A percentile compares a stretch with the other conserved stretches of the same genome.
These are phyloP conservation scores for Tenthredo amoena DNA, from an alignment of 2,888 invertebrate species.

Conservation along the genomic window DNA sequence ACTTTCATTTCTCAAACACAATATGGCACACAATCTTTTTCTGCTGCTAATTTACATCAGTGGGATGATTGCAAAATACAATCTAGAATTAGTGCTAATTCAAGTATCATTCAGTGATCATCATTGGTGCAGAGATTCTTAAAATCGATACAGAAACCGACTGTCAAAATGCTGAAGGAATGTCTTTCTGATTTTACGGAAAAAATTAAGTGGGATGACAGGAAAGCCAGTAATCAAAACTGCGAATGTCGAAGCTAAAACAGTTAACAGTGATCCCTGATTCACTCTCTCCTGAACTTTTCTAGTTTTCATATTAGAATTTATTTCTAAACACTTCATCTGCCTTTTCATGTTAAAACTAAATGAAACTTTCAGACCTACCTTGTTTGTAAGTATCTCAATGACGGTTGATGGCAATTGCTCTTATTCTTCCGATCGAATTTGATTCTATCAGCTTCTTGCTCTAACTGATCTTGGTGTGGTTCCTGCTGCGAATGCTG, in stretches of 20 bases:
- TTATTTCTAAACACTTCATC: neutral
- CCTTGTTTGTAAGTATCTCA: conserved; percentile 18
- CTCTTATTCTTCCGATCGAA: neutral
- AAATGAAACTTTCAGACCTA: neutral
- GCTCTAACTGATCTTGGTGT: neutral
- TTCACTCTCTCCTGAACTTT: neutral
- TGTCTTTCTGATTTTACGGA: neutral
- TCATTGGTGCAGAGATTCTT: neutral
- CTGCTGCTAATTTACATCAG: neutral
- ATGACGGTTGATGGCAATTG: conserved; percentile 14
- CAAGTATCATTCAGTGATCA: neutral
- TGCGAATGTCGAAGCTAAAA: neutral
- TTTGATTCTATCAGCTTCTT: neutral
- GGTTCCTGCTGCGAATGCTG: neutral
- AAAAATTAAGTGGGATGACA: neutral
- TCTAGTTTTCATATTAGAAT: neutral
- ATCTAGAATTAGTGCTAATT: neutral
- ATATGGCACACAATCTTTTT: neutral
- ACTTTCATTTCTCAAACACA: conserved; percentile 29
- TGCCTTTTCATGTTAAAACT: neutral
- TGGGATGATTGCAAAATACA: neutral
- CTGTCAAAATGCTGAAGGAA: neutral
- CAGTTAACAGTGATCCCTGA: conserved; percentile 1
- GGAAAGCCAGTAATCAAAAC: neutral
- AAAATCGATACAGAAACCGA: neutral